Conservation (phyloP, 2,888 invertebrate genomes). For the Drosophila histrio region DNA sequence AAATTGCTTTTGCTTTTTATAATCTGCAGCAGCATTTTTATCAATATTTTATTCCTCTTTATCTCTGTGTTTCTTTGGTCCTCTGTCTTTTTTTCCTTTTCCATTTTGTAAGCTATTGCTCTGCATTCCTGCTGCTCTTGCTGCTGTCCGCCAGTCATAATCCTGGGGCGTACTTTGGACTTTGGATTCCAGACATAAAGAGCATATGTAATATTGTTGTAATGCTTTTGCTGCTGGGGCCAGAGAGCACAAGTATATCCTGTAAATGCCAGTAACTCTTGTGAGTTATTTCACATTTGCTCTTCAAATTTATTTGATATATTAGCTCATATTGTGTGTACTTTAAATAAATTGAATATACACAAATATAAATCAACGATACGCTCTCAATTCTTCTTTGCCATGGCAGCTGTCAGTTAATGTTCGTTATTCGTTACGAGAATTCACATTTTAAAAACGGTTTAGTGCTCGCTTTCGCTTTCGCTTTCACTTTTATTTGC, state of each 20-base stretch:
- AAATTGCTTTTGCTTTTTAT: conserved; percentile 52
- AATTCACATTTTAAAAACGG: conserved; percentile 19
- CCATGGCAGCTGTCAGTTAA: conserved; percentile 49
- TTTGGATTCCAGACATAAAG: conserved; percentile 7
- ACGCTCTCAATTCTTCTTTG: conserved; percentile 24
- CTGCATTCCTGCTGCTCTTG: conserved; percentile 17
- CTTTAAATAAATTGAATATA: conserved; percentile 11
- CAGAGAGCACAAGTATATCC: conserved; percentile 5
- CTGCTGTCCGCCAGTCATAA: conserved; percentile 41
- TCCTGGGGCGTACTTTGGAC: conserved; percentile 34
- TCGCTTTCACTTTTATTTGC: not conserved
- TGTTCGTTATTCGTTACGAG: not conserved
- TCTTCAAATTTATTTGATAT: conserved; percentile 55
- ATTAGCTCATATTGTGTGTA: conserved; percentile 42
- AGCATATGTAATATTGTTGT: conserved; percentile 16
- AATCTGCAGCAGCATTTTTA: conserved; percentile 56
- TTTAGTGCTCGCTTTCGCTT: not conserved
- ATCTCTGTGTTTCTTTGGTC: not conserved
- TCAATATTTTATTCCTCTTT: conserved; percentile 40
- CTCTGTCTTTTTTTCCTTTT: not conserved
- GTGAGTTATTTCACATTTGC: conserved; percentile 42
- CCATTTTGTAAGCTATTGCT: conserved; percentile 9
- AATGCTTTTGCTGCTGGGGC: not conserved
- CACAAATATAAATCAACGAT: conserved; percentile 46
- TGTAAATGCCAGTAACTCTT: not conserved